Base-by-base conservation (phyloP, 30 jellyfish, hydroid and myxozoan genomes). In the Morbakka virulenta region DNA sequence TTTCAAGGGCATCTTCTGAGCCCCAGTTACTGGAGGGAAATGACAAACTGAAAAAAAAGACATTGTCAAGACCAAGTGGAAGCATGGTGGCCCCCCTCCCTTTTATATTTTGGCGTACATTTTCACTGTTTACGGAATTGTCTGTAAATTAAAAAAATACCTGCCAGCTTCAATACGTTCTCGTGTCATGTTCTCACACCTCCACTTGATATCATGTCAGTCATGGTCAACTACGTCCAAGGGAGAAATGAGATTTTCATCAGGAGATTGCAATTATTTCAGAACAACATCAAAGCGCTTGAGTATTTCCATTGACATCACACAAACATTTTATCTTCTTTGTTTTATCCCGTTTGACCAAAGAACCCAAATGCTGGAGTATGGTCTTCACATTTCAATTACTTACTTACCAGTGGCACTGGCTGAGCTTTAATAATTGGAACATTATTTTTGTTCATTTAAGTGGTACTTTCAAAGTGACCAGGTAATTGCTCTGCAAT, bases 181-280 rank as follows among this genome's bases (percentile, higher is more conserved):
- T 22, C 26, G 12, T 57, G 12, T 12, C 26, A 57, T 9, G 29
- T 21, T 63, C 30, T 63, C 62, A 21, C 75, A 28, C 29, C 75
- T 36, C n/a, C n/a, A 27, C 14, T 63, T 63, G 1, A 63, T 27
- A 21, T 63, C 75, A 14, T 63, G 50, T 63, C 47, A 14, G 2
- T 4, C 64, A 14, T 25, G 25, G 1, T 63, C 1, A 23, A 63
- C 62, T 1, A 63, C 64, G 29, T 27, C 23, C 3, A 63, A n/a
- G 63, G 75, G 50, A 14, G 3, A 2, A 2, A 63, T 21, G 1
- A 63, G 26, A 21, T 31, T 63, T 21, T 63, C 75, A 28, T 21
- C 29, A 1, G 75, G 30, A 21, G 75, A 63, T 63, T 63, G 75
- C 23, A 63, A 21, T n/a, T 63, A 17, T n/a, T 63, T 63, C 64